Evolutionary conservation across 2,888 invertebrate genomes (phyloP).

Genomic region (Stramonita haemastoma): DNA sequence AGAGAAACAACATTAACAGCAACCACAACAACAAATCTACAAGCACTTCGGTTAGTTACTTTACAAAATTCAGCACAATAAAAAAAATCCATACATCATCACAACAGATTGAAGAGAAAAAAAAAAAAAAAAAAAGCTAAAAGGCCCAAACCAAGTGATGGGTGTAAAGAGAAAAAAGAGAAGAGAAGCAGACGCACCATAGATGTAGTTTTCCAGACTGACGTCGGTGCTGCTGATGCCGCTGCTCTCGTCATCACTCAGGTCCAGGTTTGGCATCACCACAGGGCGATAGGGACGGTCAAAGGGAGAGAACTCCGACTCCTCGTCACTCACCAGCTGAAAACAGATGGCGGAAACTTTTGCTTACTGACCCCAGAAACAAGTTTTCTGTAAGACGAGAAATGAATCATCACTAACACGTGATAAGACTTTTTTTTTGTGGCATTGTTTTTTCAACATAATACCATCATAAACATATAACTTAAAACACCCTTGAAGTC

Average conservation of each 20-base stretch:
- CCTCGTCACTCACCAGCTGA: conserved; percentile 66
- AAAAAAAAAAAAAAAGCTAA: no score
- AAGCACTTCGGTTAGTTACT: no score
- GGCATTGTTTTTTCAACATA: no score
- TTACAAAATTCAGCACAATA: no score
- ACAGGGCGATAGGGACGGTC: conserved; percentile 62
- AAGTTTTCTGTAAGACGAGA: not conserved
- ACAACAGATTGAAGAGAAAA: no score
- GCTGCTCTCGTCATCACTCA: conserved; percentile 75
- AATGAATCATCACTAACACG: not conserved
- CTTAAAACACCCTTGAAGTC: no score
- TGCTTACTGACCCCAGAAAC: not conserved
- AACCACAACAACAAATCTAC: no score
- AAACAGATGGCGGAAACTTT: not conserved
- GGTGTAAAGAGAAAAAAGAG: not conserved
- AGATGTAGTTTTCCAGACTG: conserved; percentile 70
- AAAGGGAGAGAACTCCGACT: conserved; percentile 65
- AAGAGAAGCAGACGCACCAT: conserved; percentile 55
- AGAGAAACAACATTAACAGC: no score
- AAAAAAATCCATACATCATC: no score
- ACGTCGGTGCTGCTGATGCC: conserved; percentile 74
- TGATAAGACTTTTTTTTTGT: no score
- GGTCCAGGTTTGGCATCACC: conserved; percentile 65
- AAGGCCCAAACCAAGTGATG: no score
- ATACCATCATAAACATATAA: no score